A percentile compares a stretch with the other conserved stretches of the same genome.
Conservation (phyloP, 2,888 invertebrate genomes). For the Gortyna flavago region DNA sequence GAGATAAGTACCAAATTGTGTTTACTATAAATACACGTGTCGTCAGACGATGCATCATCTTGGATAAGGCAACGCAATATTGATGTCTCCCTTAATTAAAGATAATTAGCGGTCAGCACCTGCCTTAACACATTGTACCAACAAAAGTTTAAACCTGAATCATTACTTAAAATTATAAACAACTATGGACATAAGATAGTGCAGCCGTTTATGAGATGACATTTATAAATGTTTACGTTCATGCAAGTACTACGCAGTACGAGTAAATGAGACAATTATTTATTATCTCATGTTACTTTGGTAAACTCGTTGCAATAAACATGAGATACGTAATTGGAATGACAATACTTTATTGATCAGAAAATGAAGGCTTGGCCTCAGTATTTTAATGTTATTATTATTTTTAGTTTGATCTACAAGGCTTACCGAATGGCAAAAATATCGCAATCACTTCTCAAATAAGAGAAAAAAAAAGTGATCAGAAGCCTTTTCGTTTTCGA, state of each 20-base stretch:
- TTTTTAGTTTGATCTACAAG: background rate
- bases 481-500: too few relatives aligned
- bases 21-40: conserved; percentile 23
- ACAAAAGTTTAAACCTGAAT: conserved; percentile 16
- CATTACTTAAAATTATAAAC: conserved; percentile 24
- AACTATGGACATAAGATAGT: conserved; percentile 36
- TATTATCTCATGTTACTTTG: conserved; percentile 38
- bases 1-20: conserved; percentile 18
- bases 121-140: conserved; percentile 5
- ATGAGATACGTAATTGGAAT: conserved; percentile 17
- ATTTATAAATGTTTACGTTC: conserved; percentile 32
- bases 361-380: conserved; percentile 22
- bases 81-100: conserved; percentile 31
- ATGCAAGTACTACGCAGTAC: conserved; percentile 44
- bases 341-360: conserved; percentile 4
- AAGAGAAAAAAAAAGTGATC: background rate
- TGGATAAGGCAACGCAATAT: conserved; percentile 1
- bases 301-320: conserved; percentile 24
- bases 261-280: conserved; percentile 32
- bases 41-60: conserved; percentile 10
- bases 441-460: background rate
- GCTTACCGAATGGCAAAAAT: background rate
- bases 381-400: background rate
- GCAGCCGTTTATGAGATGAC: conserved; percentile 36
- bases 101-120: conserved; percentile 35